These are phyloP conservation scores for Quadroppia sp. DNA, from an alignment of 2,888 invertebrate genomes.

Conservation along the genomic window DNA sequence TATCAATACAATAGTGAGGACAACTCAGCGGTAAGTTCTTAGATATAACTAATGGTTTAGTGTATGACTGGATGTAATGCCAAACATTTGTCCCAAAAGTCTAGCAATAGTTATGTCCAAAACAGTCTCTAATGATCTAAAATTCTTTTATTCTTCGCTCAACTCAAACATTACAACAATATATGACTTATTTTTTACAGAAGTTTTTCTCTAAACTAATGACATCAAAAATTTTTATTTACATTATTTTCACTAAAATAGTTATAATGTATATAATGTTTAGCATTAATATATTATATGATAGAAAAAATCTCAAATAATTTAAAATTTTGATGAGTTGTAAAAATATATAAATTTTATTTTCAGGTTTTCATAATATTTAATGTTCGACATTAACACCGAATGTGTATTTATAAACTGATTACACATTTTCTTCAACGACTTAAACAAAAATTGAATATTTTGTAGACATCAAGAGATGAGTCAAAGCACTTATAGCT, in stretches of 20 bases:
- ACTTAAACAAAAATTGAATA: not conserved
- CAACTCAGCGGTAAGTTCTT: slow-evolving; percentile 14
- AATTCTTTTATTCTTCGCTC: not conserved
- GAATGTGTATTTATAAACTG: not conserved
- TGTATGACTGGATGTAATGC: slow-evolving; percentile 18
- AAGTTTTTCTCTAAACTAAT: slow-evolving; percentile 8
- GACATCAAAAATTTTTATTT: slow-evolving; percentile 1
- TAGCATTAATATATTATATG: not conserved
- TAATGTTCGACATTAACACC: no score
- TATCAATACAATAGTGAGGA: not conserved
- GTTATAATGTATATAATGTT: slow-evolving; percentile 22
- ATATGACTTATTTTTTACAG: not conserved
- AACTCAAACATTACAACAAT: slow-evolving; percentile 8
- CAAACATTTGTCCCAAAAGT: slow-evolving; percentile 30
- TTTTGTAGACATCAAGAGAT: not conserved
- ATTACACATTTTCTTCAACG: not conserved
- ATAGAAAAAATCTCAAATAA: not conserved
- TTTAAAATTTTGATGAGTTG: not conserved
- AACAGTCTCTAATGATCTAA: slow-evolving; percentile 29
- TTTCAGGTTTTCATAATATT: no score
- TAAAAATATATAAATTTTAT: not conserved
- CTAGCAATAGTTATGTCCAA: slow-evolving; percentile 8
- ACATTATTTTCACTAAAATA: not conserved
- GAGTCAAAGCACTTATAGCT: slow-evolving; percentile 1
- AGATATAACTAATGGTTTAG: slow-evolving; percentile 22